Percentiles rank a stretch among this genome's conserved stretches.
Evolutionary conservation across 2,797 vertebrate genomes (phyloP).

Genomic region (Myripristis jacobus): DNA sequence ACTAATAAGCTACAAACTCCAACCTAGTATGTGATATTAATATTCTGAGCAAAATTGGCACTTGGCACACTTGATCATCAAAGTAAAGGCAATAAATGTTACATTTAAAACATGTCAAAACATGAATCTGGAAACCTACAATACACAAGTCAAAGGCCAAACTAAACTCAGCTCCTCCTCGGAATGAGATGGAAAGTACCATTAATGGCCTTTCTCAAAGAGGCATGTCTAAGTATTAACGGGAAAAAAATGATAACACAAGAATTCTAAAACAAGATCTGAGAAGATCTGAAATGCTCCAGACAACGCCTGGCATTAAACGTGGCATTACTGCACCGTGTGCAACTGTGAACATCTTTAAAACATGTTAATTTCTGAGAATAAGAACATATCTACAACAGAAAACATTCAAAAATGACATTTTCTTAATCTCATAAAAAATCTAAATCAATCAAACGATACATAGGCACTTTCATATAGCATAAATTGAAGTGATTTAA

Average conservation of each 20-base stretch:
- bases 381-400: conserved; percentile 6
- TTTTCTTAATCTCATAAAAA: conserved; percentile 52
- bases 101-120: not conserved
- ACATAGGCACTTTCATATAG: conserved; percentile 67
- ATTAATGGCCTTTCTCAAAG: conserved; percentile 30
- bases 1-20: conserved; percentile 26
- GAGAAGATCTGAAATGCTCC: conserved; percentile 12
- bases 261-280: not conserved
- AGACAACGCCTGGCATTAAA: conserved; percentile 37
- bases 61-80: conserved; percentile 52
- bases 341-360: not conserved
- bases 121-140: conserved; percentile 17
- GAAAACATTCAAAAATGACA: conserved; percentile 44
- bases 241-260: not conserved
- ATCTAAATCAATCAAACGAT: conserved; percentile 45
- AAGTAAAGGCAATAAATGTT: conserved; percentile 40
- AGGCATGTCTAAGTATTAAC: conserved; percentile 21
- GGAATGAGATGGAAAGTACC: conserved; percentile 69
- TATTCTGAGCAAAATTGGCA: conserved; percentile 39
- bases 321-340: conserved; percentile 25
- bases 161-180: conserved; percentile 8
- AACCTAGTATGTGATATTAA: not conserved
- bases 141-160: conserved; percentile 31
- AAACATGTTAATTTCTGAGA: not conserved
- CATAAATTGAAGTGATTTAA: conserved; percentile 27